A percentile compares a stretch with the other conserved stretches of the same genome.
Conservation (phyloP, 2,797 vertebrate species). For the Nyctibius grandis region DNA sequence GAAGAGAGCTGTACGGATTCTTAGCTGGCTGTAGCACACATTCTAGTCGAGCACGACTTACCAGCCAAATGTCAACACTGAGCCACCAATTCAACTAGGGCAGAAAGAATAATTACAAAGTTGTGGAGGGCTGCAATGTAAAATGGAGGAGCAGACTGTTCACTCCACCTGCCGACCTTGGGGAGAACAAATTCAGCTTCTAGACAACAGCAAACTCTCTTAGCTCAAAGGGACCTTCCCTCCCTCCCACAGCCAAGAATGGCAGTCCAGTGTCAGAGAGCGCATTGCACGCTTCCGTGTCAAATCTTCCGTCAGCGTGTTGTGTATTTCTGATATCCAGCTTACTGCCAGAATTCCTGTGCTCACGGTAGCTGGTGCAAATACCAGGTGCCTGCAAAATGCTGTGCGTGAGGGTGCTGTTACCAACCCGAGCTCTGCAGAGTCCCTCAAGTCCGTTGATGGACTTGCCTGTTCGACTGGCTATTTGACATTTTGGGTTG, state of each 20-base stretch:
- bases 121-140: not conserved
- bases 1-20: not conserved
- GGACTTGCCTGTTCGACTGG: not conserved
- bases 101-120: not conserved
- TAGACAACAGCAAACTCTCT: not conserved
- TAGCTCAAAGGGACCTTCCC: not conserved
- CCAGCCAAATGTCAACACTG: constrained; percentile 16
- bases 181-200: not conserved
- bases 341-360: not conserved
- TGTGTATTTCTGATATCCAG: not conserved
- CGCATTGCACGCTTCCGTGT: not conserved
- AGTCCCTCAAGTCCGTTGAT: not conserved
- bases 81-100: not conserved
- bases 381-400: not conserved
- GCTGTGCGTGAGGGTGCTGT: not conserved
- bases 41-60: not conserved
- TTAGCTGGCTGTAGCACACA: not conserved
- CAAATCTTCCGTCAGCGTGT: not conserved
- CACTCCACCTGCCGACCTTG: not conserved
- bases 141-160: constrained; percentile 3
- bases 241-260: not conserved
- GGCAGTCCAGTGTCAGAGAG: not conserved
- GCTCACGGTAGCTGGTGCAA: not conserved
- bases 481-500: not conserved
- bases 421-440: not conserved